Evolutionary conservation across 2,113 vertebrate genomes (phyloP), one percentile per base, ranked within the genome.

Genomic region (Phodopus roborovskii): DNA sequence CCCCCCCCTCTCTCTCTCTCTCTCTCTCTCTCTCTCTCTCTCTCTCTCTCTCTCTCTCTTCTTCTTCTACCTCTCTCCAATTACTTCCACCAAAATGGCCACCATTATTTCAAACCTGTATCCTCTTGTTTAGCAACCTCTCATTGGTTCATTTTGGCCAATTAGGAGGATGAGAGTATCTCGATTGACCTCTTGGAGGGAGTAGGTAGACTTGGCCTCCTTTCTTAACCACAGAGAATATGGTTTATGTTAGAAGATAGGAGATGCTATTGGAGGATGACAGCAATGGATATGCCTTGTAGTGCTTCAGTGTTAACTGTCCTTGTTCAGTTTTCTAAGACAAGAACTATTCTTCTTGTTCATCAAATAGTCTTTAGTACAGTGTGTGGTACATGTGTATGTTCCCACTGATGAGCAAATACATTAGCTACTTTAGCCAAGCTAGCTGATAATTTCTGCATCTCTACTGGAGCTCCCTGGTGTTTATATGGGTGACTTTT

Each of bases 401-500:
- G 48, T 70, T 45, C 22, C 16, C 53, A 26, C 45, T 68, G n/a
- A 87, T 73, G 28, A 90, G 64, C 60, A 58, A 91, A 70, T 79
- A 26, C 87, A 64, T 64, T 62, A 90, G 83, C 17, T 91, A 45
- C 24, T 90, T 81, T n/a, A 77, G 39, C 50, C n/a, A 64, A 73
- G 22, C 82, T 87, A 74, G 79, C n/a, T 48, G 84, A 77, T 28
- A 91, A 96, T 82, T 42, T 91, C 82, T 83, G 22, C 53, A 74
- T 70, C 20, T 91, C 77, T 96, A 71, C 90, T 90, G 70, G 42
- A 39, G 81, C 42, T 74, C 89, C 45, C 36, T 90, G 30, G 15
- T 81, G 20, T 56, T 90, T 24, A 13, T 22, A 78, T n/a, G 22
- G 30, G 28, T 75, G 24, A 56, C 36, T 64, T 26, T 66, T 17